Conservation (phyloP, 2,113 vertebrate species). For the Brienomyrus brachyistius region DNA sequence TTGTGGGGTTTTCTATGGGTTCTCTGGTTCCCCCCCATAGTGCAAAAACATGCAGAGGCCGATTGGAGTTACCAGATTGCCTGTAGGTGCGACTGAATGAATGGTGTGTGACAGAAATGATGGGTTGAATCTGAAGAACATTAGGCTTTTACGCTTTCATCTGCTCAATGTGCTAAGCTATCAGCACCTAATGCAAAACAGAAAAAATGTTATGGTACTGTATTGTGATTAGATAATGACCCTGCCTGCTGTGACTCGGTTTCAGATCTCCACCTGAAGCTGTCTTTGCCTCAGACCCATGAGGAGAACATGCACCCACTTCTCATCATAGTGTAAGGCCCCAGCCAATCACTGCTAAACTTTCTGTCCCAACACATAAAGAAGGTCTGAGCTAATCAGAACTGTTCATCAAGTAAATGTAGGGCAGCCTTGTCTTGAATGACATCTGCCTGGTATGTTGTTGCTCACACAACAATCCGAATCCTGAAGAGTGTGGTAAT, state of each 20-base stretch:
- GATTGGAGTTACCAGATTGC: too few relatives aligned
- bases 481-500: background rate
- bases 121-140: background rate
- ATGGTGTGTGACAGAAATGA: background rate
- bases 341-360: background rate
- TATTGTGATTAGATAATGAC: background rate
- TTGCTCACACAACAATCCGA: background rate
- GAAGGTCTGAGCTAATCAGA: background rate
- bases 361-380: background rate
- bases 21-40: too few relatives aligned
- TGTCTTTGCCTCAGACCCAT: conserved; percentile 62
- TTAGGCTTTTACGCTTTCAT: background rate
- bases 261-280: conserved; percentile 65
- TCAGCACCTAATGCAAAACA: background rate
- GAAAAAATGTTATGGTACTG: too few relatives aligned
- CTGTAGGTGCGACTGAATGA: too few relatives aligned
- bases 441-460: background rate
- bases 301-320: conserved; percentile 63
- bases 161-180: background rate
- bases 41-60: too few relatives aligned
- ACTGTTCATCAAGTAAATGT: background rate
- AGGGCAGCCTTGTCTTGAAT: background rate
- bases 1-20: too few relatives aligned
- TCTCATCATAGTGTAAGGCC: conserved; percentile 67
- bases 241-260: conserved; percentile 25